These are phyloP conservation scores for Tipula helvola DNA, from an alignment of 2,888 invertebrate species.

Conservation along the genomic window DNA sequence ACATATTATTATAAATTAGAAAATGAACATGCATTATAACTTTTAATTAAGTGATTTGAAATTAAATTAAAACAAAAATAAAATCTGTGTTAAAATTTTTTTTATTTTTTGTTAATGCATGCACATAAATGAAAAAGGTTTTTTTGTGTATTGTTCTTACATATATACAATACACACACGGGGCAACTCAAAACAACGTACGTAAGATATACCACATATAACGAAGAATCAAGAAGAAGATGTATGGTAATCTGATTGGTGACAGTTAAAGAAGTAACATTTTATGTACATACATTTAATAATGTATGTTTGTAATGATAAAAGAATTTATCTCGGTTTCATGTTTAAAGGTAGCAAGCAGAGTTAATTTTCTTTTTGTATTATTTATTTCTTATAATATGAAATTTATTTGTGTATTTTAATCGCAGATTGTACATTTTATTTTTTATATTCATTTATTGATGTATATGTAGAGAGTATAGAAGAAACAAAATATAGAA, in stretches of 20 bases:
- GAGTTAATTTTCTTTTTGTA: background rate
- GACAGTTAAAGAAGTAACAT: background rate
- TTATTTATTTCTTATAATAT: background rate
- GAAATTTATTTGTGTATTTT: background rate
- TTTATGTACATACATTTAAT: background rate
- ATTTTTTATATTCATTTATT: background rate
- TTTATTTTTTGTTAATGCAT: background rate
- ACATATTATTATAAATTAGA: background rate
- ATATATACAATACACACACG: background rate
- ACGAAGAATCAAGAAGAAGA: background rate
- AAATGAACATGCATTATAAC: background rate
- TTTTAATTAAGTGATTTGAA: background rate
- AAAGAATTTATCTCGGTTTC: background rate
- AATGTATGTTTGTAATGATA: background rate
- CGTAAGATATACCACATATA: background rate
- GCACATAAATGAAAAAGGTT: background rate
- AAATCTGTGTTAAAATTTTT: background rate
- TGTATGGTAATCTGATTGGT: background rate
- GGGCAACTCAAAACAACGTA: background rate
- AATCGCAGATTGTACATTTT: background rate
- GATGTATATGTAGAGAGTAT: background rate
- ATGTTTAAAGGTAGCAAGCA: background rate
- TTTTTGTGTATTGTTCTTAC: background rate
- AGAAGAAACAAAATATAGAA: background rate
- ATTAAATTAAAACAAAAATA: background rate